Percentiles rank a stretch among this genome's conserved stretches.
phyloP scores from a whole-genome alignment of 2,888 invertebrate species.

The Tortricodes alternella region DNA sequence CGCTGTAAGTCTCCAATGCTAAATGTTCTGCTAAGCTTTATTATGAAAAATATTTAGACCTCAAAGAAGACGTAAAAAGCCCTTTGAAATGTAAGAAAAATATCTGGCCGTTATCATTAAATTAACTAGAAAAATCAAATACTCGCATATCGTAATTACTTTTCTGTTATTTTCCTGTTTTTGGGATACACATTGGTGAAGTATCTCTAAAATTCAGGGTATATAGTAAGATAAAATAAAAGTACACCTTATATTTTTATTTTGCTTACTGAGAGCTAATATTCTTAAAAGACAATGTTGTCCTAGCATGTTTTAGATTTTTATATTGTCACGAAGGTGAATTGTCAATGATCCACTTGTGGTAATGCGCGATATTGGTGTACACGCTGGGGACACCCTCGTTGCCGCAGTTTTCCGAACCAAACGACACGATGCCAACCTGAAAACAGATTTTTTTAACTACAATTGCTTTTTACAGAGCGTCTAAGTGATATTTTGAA shows the following conservation, averaged over 20 bases:
- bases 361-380: constrained; percentile 88
- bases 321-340: constrained; percentile 62
- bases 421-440: constrained; percentile 91
- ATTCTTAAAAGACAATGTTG: neutral
- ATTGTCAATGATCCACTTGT: constrained; percentile 89
- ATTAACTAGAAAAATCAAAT: too few relatives aligned
- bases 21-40: too few relatives aligned
- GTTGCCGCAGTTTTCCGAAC: constrained; percentile 89
- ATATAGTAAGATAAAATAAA: neutral
- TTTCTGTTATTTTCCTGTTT: too few relatives aligned
- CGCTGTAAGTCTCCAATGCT: too few relatives aligned
- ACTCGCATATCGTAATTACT: too few relatives aligned
- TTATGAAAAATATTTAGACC: too few relatives aligned
- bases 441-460: too few relatives aligned
- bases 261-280: neutral
- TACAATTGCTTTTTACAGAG: too few relatives aligned
- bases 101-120: too few relatives aligned
- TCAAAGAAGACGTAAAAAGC: too few relatives aligned
- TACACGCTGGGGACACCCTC: constrained; percentile 90
- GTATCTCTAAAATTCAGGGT: neutral
- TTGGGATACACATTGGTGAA: neutral
- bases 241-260: neutral
- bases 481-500: too few relatives aligned
- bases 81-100: too few relatives aligned
- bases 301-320: constrained; percentile 13